Percentiles rank a stretch among this genome's conserved stretches.
These are phyloP conservation scores for Protobothrops mucrosquamatus DNA, from an alignment of 2,113 vertebrate genomes.

Conservation along the genomic window DNA sequence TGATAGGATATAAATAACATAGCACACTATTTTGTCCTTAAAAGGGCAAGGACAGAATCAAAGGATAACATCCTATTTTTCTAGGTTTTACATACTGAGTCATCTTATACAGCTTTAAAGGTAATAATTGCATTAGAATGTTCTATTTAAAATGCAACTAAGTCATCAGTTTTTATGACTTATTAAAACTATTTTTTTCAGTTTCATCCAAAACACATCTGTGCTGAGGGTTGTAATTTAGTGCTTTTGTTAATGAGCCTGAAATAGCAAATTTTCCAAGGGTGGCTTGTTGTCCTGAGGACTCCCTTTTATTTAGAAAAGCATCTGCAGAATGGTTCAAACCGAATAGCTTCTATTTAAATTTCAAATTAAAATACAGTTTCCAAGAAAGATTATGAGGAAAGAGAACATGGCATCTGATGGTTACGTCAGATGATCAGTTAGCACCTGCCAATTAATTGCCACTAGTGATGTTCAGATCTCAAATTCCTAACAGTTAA, in stretches of 20 bases:
- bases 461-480: not conserved
- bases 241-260: not conserved
- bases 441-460: not conserved
- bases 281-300: not conserved
- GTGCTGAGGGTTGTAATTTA: not conserved
- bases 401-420: not conserved
- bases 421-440: not conserved
- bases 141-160: not conserved
- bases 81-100: not conserved
- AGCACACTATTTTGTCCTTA: not conserved
- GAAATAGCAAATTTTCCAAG: not conserved
- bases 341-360: not conserved
- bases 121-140: not conserved
- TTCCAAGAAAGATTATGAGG: not conserved
- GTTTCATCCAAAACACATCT: not conserved
- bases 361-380: constrained; percentile 5
- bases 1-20: not conserved
- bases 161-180: not conserved
- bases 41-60: not conserved
- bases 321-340: not conserved
- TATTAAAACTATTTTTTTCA: not conserved
- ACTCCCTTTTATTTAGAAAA: not conserved
- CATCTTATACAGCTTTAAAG: not conserved
- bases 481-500: not conserved
- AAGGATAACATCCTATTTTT: not conserved